Conservation (phyloP, 2,113 vertebrate genomes). For the Eleginops maclovinus region DNA sequence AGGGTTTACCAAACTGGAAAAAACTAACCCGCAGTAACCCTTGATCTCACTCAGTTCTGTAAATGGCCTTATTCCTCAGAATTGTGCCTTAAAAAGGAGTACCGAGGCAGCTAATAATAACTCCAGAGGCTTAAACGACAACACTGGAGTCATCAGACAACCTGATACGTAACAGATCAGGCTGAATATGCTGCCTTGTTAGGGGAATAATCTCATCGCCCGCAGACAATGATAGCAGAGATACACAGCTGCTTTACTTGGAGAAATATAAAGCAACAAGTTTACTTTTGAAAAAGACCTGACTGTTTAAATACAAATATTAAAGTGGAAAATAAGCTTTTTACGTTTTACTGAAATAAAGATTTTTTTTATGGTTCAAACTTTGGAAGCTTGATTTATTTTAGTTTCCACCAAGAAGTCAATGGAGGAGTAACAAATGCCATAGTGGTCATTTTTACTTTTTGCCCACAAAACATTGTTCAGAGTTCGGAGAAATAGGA, state of each 20-base stretch:
- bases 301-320: neutral
- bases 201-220: conserved; percentile 75
- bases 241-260: neutral
- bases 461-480: neutral
- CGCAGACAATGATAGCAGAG: conserved; percentile 44
- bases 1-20: conserved; percentile 71
- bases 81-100: conserved; percentile 82
- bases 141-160: conserved; percentile 72
- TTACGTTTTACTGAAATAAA: neutral
- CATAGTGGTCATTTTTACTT: neutral
- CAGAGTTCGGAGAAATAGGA: neutral
- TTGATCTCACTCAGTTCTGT: conserved; percentile 66
- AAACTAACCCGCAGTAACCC: conserved; percentile 61
- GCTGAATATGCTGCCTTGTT: conserved; percentile 75
- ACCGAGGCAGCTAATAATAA: conserved; percentile 79
- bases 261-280: neutral
- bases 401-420: neutral
- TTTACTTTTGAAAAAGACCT: neutral
- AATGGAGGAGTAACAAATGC: neutral
- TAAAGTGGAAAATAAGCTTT: neutral
- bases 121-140: conserved; percentile 71
- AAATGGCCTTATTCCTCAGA: conserved; percentile 68
- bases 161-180: conserved; percentile 73
- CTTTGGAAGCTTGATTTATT: neutral
- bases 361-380: neutral